A percentile compares a stretch with the other conserved stretches of the same genome.
These are phyloP conservation scores for Furnarius figulus DNA, from an alignment of 2,113 vertebrate species.

Conservation along the genomic window DNA sequence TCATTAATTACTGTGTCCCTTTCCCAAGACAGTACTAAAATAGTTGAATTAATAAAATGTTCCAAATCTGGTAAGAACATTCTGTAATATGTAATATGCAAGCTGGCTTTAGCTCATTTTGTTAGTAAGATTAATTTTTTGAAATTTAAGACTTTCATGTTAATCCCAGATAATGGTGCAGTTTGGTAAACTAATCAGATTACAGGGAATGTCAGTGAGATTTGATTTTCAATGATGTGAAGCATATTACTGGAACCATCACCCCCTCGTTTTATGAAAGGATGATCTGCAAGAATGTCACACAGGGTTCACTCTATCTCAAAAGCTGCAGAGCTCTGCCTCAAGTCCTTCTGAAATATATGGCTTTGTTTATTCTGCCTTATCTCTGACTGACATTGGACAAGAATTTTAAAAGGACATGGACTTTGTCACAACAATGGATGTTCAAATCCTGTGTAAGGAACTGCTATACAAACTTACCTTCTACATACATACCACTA, in stretches of 20 bases:
- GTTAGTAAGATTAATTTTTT: slow-evolving; percentile 33
- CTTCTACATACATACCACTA: not conserved
- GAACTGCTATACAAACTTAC: not conserved
- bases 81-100: not conserved
- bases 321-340: not conserved
- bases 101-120: not conserved
- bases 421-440: not conserved
- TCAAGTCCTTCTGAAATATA: not conserved
- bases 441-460: not conserved
- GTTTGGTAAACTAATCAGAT: slow-evolving; percentile 27
- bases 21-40: not conserved
- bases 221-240: not conserved
- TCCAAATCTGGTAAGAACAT: not conserved
- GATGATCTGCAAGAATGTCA: not conserved
- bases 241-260: not conserved
- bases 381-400: not conserved
- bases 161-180: slow-evolving; percentile 34
- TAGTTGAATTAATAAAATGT: not conserved
- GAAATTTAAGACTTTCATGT: not conserved
- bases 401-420: not conserved
- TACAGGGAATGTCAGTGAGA: not conserved
- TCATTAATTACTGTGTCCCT: not conserved
- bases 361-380: not conserved
- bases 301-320: not conserved
- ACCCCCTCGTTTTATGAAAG: not conserved